A percentile compares a stretch with the other conserved stretches of the same genome.
Conservation (phyloP, 1,140 invertebrate genomes). For the Danaus plexippus region DNA sequence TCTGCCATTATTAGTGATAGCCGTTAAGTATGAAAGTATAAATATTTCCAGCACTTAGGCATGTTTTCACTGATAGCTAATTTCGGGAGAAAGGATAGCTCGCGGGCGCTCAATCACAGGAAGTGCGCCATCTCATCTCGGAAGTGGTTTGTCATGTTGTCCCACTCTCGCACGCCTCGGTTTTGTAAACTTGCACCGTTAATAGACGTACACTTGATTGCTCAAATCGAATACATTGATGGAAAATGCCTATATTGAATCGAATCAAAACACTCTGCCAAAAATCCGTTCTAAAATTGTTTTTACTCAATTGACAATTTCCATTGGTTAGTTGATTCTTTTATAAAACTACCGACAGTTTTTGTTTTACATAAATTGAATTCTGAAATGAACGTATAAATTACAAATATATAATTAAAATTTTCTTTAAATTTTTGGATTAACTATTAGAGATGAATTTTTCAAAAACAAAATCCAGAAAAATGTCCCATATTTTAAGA, state of each 20-base stretch:
- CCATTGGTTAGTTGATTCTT: too few relatives aligned
- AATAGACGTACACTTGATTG: constrained; percentile 59
- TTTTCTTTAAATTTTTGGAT: too few relatives aligned
- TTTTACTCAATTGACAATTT: too few relatives aligned
- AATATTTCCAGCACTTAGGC: constrained; percentile 40
- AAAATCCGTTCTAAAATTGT: too few relatives aligned
- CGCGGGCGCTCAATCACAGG: constrained; percentile 70
- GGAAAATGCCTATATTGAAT: constrained; percentile 31
- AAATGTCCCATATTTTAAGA: constrained; percentile 1
- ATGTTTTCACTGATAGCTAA: constrained; percentile 51
- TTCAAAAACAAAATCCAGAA: too few relatives aligned
- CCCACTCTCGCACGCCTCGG: constrained; percentile 41
- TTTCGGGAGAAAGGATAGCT: constrained; percentile 52
- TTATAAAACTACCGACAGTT: too few relatives aligned
- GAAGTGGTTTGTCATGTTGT: constrained; percentile 70
- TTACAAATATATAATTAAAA: too few relatives aligned
- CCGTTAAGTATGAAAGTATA: constrained; percentile 27
- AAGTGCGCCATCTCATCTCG: constrained; percentile 73
- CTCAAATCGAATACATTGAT: constrained; percentile 57
- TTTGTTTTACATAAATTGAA: too few relatives aligned
- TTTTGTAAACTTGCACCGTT: constrained; percentile 51
- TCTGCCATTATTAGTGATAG: constrained; percentile 17
- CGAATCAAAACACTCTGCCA: too few relatives aligned
- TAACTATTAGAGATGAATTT: too few relatives aligned
- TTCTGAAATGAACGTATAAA: too few relatives aligned